These are phyloP conservation scores for Nylanderia fulva DNA, from an alignment of 1,140 invertebrate genomes.

Conservation along the genomic window DNA sequence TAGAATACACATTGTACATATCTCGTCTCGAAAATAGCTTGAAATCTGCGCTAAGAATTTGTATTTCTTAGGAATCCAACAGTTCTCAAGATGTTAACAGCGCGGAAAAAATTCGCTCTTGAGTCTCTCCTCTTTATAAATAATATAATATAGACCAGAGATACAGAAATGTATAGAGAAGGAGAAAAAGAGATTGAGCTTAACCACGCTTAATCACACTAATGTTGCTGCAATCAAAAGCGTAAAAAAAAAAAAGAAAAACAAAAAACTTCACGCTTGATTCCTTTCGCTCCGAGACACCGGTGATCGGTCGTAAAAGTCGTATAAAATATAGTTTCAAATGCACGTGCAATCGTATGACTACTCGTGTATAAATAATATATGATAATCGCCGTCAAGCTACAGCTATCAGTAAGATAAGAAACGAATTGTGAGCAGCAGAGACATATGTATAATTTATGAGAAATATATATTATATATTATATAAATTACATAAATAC, in stretches of 20 bases:
- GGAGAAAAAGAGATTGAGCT: slow-evolving; percentile 39
- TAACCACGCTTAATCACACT: slow-evolving; percentile 62
- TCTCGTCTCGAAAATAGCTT: not conserved
- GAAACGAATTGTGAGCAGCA: slow-evolving; percentile 76
- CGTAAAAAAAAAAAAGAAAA: slow-evolving; percentile 45
- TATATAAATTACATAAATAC: slow-evolving; percentile 41
- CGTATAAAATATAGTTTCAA: slow-evolving; percentile 84
- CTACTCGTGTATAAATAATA: slow-evolving; percentile 76
- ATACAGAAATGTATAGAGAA: slow-evolving; percentile 15
- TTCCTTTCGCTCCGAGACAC: slow-evolving; percentile 75
- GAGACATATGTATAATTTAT: slow-evolving; percentile 57
- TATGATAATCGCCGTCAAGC: slow-evolving; percentile 73
- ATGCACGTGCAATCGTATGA: slow-evolving; percentile 80
- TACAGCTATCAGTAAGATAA: slow-evolving; percentile 73
- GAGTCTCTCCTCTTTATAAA: slow-evolving; percentile 43
- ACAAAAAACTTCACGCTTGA: slow-evolving; percentile 49
- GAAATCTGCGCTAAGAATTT: slow-evolving; percentile 1
- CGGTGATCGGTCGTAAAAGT: slow-evolving; percentile 80
- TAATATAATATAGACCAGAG: slow-evolving; percentile 11
- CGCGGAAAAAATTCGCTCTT: not conserved
- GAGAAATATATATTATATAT: slow-evolving; percentile 57
- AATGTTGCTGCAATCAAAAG: slow-evolving; percentile 58
- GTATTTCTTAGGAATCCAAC: not conserved
- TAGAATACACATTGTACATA: slow-evolving; percentile 44
- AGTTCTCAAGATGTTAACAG: slow-evolving; percentile 19